Evolutionary conservation across 2,888 invertebrate genomes (phyloP).

Genomic region (Athetis lepigone): DNA sequence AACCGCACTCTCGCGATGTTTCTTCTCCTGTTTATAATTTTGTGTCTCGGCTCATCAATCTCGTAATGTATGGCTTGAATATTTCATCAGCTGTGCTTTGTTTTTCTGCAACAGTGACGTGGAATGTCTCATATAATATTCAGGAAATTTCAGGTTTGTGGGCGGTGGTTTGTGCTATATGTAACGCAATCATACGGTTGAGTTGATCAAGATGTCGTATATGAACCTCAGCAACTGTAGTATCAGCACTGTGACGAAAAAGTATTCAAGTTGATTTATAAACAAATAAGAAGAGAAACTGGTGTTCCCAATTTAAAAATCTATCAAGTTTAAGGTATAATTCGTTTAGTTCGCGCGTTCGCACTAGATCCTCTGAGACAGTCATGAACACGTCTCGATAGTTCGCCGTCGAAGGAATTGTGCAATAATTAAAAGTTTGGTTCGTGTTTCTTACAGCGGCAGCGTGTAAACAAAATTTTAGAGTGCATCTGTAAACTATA

Average conservation of each 20-base stretch:
- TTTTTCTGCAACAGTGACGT: constrained; percentile 42
- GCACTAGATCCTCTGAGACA: not conserved
- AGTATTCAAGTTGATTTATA: not conserved
- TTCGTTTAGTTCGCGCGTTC: not conserved
- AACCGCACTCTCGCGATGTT: constrained; percentile 73
- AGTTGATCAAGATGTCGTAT: constrained; percentile 19
- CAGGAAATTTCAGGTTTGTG: constrained; percentile 10
- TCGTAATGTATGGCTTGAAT: constrained; percentile 64
- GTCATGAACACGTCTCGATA: not conserved
- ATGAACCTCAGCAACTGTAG: constrained; percentile 2
- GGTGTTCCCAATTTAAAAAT: not conserved
- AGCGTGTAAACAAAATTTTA: constrained; percentile 10
- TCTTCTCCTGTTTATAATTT: constrained; percentile 75
- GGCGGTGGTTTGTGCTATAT: constrained; percentile 10
- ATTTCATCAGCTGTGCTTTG: constrained; percentile 61
- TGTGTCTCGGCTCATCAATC: constrained; percentile 69
- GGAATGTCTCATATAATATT: constrained; percentile 17
- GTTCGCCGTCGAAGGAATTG: constrained; percentile 6
- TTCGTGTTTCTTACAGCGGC: constrained; percentile 2
- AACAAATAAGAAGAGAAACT: not conserved
- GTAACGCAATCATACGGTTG: constrained; percentile 43
- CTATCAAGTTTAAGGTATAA: not conserved
- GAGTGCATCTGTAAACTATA: not conserved
- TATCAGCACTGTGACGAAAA: not conserved
- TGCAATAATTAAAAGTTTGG: constrained; percentile 6